Evolutionary conservation across 2,113 vertebrate genomes (phyloP).

Genomic region (Myotis brandtii): DNA sequence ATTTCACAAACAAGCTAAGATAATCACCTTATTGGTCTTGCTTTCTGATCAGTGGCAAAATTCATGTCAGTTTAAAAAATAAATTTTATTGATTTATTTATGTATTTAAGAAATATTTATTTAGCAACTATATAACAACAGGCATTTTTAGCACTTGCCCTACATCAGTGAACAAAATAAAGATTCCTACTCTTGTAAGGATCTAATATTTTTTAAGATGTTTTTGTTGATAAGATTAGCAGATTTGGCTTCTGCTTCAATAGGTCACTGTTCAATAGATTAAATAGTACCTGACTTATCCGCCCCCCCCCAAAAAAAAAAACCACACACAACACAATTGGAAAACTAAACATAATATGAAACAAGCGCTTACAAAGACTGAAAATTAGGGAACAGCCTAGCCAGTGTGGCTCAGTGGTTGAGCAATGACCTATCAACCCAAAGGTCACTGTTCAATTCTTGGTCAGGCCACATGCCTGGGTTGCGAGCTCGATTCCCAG

Average conservation of each 20-base stretch:
- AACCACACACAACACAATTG: background rate
- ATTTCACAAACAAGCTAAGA: background rate
- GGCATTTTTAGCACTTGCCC: background rate
- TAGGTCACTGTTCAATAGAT: background rate
- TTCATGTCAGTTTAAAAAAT: background rate
- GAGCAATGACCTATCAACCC: no score
- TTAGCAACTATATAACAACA: background rate
- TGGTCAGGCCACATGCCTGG: no score
- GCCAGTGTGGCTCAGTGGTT: no score
- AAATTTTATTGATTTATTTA: background rate
- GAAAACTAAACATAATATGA: background rate
- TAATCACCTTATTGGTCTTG: background rate
- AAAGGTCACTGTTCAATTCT: no score
- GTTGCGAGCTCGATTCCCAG: no score
- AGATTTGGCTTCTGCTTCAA: background rate
- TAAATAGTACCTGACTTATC: background rate
- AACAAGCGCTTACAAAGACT: background rate
- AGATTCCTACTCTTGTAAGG: background rate
- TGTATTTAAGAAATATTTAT: slow-evolving; percentile 13
- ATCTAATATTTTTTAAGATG: background rate
- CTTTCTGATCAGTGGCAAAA: background rate
- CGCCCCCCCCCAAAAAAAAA: background rate
- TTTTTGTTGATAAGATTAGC: background rate
- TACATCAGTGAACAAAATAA: background rate
- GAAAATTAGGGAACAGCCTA: background rate